Percentiles rank a stretch among this genome's conserved stretches.
These are phyloP conservation scores for Scopus umbretta DNA, from an alignment of 2,113 vertebrate genomes.

Conservation along the genomic window DNA sequence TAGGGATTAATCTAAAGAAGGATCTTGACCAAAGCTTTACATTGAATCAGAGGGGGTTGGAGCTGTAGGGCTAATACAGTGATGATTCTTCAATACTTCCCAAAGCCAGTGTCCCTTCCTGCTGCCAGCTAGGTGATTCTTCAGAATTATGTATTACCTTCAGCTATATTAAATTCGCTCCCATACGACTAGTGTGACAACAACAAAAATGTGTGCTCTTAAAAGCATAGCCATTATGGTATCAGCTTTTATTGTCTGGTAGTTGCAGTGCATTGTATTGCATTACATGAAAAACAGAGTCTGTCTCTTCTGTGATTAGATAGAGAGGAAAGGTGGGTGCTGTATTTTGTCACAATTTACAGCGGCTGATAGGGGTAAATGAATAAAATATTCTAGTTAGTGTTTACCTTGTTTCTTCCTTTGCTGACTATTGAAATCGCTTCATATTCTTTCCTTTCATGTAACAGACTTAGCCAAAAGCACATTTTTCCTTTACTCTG, in stretches of 20 bases:
- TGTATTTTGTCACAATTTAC: slow-evolving; percentile 30
- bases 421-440: background rate
- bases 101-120: background rate
- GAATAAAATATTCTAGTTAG: slow-evolving; percentile 40
- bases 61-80: background rate
- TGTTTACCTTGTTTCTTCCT: background rate
- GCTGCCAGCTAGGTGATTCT: background rate
- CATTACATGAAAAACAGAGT: slow-evolving; percentile 29
- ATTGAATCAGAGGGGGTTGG: background rate
- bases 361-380: background rate
- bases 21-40: background rate
- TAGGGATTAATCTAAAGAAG: background rate
- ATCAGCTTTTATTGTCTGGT: slow-evolving; percentile 21
- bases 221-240: background rate
- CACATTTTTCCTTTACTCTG: background rate
- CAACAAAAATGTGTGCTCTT: slow-evolving; percentile 24
- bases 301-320: slow-evolving; percentile 38
- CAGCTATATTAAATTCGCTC: slow-evolving; percentile 1
- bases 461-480: background rate
- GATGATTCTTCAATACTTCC: background rate
- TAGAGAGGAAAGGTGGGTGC: background rate
- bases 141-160: slow-evolving; percentile 37
- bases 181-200: background rate
- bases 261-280: background rate
- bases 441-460: background rate